Base-by-base conservation (phyloP, 2,888 invertebrate genomes). In the Timema podura region DNA sequence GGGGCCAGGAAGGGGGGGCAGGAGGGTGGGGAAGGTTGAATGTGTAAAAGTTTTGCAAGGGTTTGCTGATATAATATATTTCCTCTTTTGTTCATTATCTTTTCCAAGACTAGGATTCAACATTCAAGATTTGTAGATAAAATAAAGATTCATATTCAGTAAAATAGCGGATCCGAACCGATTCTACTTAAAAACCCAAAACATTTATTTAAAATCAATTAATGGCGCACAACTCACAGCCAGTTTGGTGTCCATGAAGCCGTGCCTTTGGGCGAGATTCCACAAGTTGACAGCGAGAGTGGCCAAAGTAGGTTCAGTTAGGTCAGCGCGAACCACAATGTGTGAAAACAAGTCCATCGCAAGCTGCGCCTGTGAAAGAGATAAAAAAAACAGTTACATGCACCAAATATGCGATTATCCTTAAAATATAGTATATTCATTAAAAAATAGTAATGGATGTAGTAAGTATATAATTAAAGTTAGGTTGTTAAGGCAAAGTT, bases 201-300 rank as follows among this genome's bases (percentile, higher is more conserved):
- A 54, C 45, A 67, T 13, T 15, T 30, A n/a, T 44, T 8, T n/a
- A 45, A 45, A 10, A 44, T 46, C 5, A 5, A 10, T 44, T 64
- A 64, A 64, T 13, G 47, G n/a, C 13, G 9, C 64, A 16, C 13
- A 11, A 77, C 77, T 80, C 79, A 84, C 84, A 74, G 80, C 80
- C 45, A 82, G 75, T 79, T 86, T 87, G 5, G 80, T 78, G 78
- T 90, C 89, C 30, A 84, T 77, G 48, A 81, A 82, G 6, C 83
- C 80, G 77, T 88, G 83, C 80, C 91, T 93, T 75, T 89, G 87
- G 16, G 91, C 87, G 74, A 95, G 82, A 77, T 88, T 86, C 95
- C 95, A 96, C 61, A 96, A 83, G 81, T 95, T 95, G 0, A 87
- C 79, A 0, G 92, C 91, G 71, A 96, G 83, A 68, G 85, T 86